Evolutionary conservation across 2,888 invertebrate species (phyloP).

Genomic region (Euclidia mi): DNA sequence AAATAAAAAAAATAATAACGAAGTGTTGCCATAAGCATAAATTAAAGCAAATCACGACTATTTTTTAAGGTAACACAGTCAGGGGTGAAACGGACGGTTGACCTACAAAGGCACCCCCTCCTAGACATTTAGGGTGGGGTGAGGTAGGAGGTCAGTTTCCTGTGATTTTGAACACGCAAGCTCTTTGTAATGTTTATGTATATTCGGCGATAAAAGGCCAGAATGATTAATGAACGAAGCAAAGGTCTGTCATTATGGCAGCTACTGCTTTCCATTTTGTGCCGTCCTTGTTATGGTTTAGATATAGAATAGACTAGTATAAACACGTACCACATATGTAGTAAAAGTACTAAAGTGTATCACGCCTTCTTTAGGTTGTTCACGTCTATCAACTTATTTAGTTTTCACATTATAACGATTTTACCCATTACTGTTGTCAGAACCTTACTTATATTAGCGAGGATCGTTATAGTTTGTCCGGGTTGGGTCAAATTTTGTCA

Average conservation of each 20-base stretch:
- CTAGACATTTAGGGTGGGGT: constrained; percentile 12
- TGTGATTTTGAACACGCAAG: constrained; percentile 53
- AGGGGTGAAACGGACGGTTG: constrained; percentile 21
- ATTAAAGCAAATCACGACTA: constrained; percentile 44
- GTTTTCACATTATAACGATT: too few species aligned
- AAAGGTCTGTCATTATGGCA: constrained; percentile 2
- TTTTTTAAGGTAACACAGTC: constrained; percentile 29
- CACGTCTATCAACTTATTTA: too few species aligned
- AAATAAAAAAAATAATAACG: constrained; percentile 10
- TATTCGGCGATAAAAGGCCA: constrained; percentile 26
- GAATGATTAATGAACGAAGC: constrained; percentile 23
- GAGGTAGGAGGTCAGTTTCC: constrained; percentile 33
- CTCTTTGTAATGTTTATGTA: constrained; percentile 22
- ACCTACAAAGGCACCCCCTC: constrained; percentile 38
- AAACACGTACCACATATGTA: too few species aligned
- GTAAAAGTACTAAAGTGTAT: too few species aligned
- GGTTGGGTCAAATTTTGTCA: too few species aligned
- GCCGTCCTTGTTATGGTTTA: too few species aligned
- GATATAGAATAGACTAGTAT: too few species aligned
- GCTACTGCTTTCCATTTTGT: too few species aligned
- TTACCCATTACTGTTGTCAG: too few species aligned
- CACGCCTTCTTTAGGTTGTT: too few species aligned
- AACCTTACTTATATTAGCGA: too few species aligned
- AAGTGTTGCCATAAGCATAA: constrained; percentile 34
- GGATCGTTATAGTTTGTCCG: too few species aligned